phyloP scores from a whole-genome alignment of 2,113 vertebrate genomes.

The Callopanchax toddi region DNA sequence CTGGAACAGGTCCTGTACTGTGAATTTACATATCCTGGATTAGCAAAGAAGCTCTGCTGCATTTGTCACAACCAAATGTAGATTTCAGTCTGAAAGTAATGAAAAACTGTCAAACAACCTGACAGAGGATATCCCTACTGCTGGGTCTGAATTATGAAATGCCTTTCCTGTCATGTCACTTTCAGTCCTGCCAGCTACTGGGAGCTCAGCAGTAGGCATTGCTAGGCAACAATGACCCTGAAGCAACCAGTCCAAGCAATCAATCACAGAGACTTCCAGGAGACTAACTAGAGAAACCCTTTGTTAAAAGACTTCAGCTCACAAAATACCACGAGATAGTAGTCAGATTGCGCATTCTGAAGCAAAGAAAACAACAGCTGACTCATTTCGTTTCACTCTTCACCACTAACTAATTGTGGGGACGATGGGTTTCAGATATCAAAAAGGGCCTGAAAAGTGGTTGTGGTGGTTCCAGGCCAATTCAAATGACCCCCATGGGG shows the following conservation, averaged over 20 bases:
- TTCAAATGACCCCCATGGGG: constrained; percentile 14
- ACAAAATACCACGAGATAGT: constrained; percentile 52
- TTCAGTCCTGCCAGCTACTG: constrained; percentile 46
- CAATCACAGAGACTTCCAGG: constrained; percentile 72
- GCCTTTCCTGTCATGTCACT: constrained; percentile 21
- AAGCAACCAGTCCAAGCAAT: constrained; percentile 61
- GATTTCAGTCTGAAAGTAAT: not conserved
- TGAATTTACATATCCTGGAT: not conserved
- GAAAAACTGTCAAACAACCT: not conserved
- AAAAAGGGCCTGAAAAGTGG: constrained; percentile 16
- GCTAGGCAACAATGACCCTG: constrained; percentile 71
- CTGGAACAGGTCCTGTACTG: too few species aligned
- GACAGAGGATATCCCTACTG: not conserved
- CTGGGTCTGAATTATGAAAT: constrained; percentile 25
- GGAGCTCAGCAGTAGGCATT: constrained; percentile 47
- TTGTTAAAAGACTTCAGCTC: constrained; percentile 51
- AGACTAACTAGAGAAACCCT: constrained; percentile 28
- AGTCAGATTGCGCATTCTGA: constrained; percentile 35
- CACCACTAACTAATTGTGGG: constrained; percentile 10
- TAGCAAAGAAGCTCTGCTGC: not conserved
- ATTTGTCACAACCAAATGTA: not conserved
- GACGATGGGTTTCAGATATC: constrained; percentile 30
- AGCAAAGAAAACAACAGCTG: constrained; percentile 47
- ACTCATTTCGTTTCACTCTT: constrained; percentile 58
- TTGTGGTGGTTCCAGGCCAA: constrained; percentile 27